These are phyloP conservation scores for Zhengitettix transpicula DNA, from an alignment of 2,888 invertebrate species.

Conservation along the genomic window DNA sequence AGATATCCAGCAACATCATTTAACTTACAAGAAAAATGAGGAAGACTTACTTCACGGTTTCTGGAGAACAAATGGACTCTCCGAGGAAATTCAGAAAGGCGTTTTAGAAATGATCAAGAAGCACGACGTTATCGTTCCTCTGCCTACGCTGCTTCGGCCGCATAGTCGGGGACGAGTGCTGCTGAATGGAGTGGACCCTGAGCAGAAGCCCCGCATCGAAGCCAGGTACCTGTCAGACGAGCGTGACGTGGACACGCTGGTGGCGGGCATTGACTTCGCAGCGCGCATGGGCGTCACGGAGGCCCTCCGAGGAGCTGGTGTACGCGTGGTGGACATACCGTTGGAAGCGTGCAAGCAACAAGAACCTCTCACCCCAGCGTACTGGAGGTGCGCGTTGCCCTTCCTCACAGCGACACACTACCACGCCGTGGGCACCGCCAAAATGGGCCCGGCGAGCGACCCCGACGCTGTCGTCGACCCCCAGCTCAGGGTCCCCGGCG, in stretches of 20 bases:
- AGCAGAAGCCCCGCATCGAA: slow-evolving; percentile 1
- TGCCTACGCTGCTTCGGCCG: slow-evolving; percentile 22
- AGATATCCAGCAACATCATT: too few species aligned
- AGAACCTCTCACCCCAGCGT: not conserved
- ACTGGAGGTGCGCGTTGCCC: slow-evolving; percentile 4
- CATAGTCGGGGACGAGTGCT: slow-evolving; percentile 26
- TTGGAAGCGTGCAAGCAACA: not conserved
- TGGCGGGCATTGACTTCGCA: slow-evolving; percentile 4
- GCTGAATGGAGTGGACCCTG: slow-evolving; percentile 16
- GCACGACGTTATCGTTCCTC: slow-evolving; percentile 3
- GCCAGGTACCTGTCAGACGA: slow-evolving; percentile 7
- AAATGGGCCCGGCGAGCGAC: not conserved
- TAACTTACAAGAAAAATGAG: too few species aligned
- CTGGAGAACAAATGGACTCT: slow-evolving; percentile 7
- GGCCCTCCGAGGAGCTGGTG: slow-evolving; percentile 4
- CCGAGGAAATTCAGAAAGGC: slow-evolving; percentile 6
- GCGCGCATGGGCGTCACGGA: not conserved
- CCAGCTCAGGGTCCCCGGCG: not conserved
- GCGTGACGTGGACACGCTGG: slow-evolving; percentile 3
- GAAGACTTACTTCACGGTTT: too few species aligned
- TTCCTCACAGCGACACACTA: slow-evolving; percentile 1
- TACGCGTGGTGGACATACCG: not conserved
- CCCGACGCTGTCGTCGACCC: not conserved
- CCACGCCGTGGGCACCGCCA: slow-evolving; percentile 4
- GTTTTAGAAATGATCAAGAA: slow-evolving; percentile 3